Conservation (phyloP, 37 sponge, comb jelly and placozoan species). For the Theonella swinhoei region DNA sequence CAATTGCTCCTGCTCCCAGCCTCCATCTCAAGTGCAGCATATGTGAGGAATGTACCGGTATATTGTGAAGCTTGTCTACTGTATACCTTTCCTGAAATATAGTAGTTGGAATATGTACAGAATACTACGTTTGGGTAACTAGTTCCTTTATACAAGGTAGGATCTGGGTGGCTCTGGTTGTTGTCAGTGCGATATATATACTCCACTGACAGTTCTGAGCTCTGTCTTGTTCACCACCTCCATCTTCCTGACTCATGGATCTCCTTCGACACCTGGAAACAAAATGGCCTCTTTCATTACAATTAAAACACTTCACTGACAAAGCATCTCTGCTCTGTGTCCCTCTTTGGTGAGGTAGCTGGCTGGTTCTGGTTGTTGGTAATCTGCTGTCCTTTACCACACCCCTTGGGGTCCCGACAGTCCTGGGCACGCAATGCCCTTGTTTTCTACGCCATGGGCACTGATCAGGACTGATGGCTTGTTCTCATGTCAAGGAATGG, state of each 20-base stretch:
- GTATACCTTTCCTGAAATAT: too few species aligned
- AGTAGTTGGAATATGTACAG: too few species aligned
- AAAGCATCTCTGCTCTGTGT: background rate
- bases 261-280: background rate
- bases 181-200: slow-evolving; percentile 12
- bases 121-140: too few species aligned
- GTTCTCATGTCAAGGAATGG: background rate
- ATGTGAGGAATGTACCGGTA: too few species aligned
- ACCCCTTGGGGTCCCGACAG: background rate
- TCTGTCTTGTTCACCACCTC: background rate
- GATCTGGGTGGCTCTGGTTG: slow-evolving; percentile 34
- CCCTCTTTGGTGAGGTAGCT: background rate
- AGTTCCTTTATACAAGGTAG: too few species aligned
- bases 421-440: background rate
- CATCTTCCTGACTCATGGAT: background rate
- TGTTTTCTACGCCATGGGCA: background rate
- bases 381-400: too few species aligned
- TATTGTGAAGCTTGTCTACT: too few species aligned
- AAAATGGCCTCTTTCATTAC: slow-evolving; percentile 26
- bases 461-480: background rate
- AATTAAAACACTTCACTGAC: slow-evolving; percentile 19
- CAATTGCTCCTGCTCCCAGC: too few species aligned
- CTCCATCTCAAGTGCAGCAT: too few species aligned
- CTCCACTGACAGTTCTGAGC: slow-evolving; percentile 14
- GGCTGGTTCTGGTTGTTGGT: background rate